Percentiles rank a stretch among this genome's conserved stretches.
These are phyloP conservation scores for Cheilosia vulpina DNA, from an alignment of 2,888 invertebrate genomes.

Conservation along the genomic window DNA sequence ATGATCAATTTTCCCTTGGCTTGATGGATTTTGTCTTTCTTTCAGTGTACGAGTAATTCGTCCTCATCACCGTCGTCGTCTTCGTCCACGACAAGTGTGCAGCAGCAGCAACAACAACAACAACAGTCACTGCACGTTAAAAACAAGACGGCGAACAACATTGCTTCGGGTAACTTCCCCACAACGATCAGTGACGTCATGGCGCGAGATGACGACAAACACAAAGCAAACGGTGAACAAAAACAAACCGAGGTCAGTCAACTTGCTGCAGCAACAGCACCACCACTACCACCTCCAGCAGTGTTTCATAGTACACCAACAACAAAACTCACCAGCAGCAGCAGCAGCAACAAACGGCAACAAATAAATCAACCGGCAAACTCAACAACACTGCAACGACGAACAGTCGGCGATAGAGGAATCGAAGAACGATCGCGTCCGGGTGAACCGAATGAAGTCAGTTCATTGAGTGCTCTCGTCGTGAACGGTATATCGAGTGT, in stretches of 20 bases:
- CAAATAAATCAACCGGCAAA: conserved; percentile 11
- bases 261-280: conserved; percentile 47
- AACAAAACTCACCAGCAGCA: conserved; percentile 1
- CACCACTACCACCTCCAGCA: conserved; percentile 31
- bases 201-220: conserved; percentile 30
- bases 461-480: conserved; percentile 80
- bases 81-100: conserved; percentile 63
- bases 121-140: background rate
- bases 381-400: conserved; percentile 67
- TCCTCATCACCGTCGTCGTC: conserved; percentile 62
- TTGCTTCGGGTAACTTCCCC: conserved; percentile 22
- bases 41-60: conserved; percentile 61
- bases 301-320: conserved; percentile 18
- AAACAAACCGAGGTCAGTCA: conserved; percentile 74
- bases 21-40: conserved; percentile 45
- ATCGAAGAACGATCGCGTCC: conserved; percentile 59
- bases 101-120: conserved; percentile 35
- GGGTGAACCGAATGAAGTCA: conserved; percentile 77
- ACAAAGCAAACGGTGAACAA: conserved; percentile 70
- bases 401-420: conserved; percentile 52
- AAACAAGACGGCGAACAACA: conserved; percentile 35
- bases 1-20: conserved; percentile 24
- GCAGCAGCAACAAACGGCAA: conserved; percentile 30
- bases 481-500: conserved; percentile 76
- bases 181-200: conserved; percentile 61